phyloP scores from a whole-genome alignment of 2,888 invertebrate species.

The Onthophagus sagittarius region DNA sequence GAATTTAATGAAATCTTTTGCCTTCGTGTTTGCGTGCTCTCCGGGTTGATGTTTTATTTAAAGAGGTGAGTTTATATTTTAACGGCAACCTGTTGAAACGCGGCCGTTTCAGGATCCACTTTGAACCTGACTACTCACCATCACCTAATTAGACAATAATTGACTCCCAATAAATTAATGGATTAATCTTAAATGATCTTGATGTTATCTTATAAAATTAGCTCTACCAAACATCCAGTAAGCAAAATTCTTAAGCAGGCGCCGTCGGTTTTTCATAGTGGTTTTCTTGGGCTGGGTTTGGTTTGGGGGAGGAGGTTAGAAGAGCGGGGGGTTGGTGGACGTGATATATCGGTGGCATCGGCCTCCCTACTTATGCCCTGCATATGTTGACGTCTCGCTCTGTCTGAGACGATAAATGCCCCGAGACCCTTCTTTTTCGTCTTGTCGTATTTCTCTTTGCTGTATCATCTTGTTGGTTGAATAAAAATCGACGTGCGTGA shows the following conservation, averaged over 20 bases:
- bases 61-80: background rate
- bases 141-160: background rate
- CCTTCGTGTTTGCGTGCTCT: background rate
- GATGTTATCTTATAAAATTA: no score
- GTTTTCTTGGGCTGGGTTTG: background rate
- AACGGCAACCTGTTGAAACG: background rate
- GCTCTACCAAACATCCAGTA: background rate
- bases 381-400: background rate
- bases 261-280: background rate
- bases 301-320: no score
- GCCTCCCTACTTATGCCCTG: background rate
- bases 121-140: background rate
- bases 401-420: background rate
- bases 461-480: background rate
- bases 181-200: no score
- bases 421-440: background rate
- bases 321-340: background rate
- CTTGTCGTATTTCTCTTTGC: background rate
- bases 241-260: background rate
- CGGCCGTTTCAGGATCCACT: background rate
- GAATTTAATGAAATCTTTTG: background rate
- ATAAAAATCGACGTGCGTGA: background rate
- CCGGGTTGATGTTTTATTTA: background rate
- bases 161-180: background rate
- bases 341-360: background rate